Evolutionary conservation across 2,113 vertebrate species (phyloP).

Genomic region (Actenoides hombroni): DNA sequence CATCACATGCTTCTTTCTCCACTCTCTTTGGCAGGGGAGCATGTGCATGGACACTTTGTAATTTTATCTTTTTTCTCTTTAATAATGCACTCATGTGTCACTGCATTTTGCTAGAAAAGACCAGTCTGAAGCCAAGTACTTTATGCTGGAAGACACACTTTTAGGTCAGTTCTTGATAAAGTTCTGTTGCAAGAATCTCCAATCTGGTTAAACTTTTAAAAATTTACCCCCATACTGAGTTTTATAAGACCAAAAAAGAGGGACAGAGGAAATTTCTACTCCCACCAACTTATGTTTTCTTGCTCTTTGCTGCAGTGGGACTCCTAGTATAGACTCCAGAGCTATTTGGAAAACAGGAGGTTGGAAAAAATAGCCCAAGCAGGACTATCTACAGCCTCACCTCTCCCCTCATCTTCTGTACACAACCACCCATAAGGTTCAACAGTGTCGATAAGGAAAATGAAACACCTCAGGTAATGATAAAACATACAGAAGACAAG

Average conservation of each 20-base stretch:
- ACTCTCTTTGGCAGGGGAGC: background rate
- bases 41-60: background rate
- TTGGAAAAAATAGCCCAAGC: background rate
- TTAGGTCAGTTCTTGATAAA: background rate
- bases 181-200: background rate
- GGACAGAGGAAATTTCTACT: background rate
- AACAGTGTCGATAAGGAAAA: background rate
- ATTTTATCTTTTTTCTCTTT: background rate
- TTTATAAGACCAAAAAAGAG: background rate
- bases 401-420: background rate
- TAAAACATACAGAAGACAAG: background rate
- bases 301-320: background rate
- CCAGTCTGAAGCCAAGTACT: background rate
- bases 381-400: background rate
- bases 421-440: background rate
- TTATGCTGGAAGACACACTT: background rate
- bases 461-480: background rate
- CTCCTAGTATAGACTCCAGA: background rate
- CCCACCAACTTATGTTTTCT: background rate
- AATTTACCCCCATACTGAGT: background rate
- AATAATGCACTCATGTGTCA: background rate
- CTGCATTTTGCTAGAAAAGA: background rate
- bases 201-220: constrained; percentile 1
- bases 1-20: background rate
- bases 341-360: background rate